Evolutionary conservation across 2,113 vertebrate genomes (phyloP), one percentile per base, ranked within the genome.

Genomic region (Eptatretus burgeri): DNA sequence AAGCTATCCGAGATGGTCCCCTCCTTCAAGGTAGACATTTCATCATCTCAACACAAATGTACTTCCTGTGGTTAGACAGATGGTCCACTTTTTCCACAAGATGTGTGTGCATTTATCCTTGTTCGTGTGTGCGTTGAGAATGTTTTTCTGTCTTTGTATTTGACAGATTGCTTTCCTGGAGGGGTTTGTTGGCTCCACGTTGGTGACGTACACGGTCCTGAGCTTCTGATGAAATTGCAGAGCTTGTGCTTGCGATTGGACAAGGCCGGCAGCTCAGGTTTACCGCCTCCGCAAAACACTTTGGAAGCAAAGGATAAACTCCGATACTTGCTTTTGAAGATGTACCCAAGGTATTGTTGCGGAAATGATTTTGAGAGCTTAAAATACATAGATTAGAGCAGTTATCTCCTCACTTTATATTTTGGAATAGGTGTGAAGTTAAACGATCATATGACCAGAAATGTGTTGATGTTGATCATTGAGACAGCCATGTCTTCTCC

Each of bases 131-230:
- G 2, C 7, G 53, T 41, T 41, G 27, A 41, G 27, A 41, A 41
- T 41, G 27, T 41, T 41, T 41, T 41, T 41, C 27, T 41, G 3
- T 7, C 27, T 41, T 41, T 41, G 27, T 41, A 7, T 41, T 41
- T 41, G 27, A 13, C 66, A 98, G 91, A 71, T 62, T 86, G 72
- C 66, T 95, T 95, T 69, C 84, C 89, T 16, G 82, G 78, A 66
- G 89, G 91, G 51, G 75, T 95, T 62, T 79, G 93, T 62, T 98
- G 91, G 91, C 70, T 98, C 68, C 86, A 86, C 64, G 70, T 95
- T 49, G 91, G 91, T 52, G 85, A 91, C 68, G 77, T 87, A 69
- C 87, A 98, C 67, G 83, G 83, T 70, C 72, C 83, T 17, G 83
- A 83, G 18, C 77, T 95, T 63, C 74, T 98, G 64, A 82, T 84